A percentile compares a stretch with the other conserved stretches of the same genome.
phyloP scores from a whole-genome alignment of 2,113 vertebrate genomes.

The Microcebus ravelobensis region DNA sequence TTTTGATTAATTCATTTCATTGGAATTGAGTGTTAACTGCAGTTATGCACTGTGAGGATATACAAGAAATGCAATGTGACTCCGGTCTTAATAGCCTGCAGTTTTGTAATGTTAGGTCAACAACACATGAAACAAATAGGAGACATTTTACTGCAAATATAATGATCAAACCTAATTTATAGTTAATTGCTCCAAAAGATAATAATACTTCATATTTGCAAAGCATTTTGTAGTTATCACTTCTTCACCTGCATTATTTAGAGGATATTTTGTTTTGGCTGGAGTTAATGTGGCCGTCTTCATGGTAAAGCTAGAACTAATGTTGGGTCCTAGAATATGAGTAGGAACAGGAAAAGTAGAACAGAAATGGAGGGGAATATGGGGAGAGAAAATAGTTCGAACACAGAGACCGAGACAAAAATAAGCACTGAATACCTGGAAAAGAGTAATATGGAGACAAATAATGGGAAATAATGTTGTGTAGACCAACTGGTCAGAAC shows the following conservation, averaged over 20 bases:
- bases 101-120: slow-evolving; percentile 7
- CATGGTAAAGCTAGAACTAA: background rate
- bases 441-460: background rate
- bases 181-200: background rate
- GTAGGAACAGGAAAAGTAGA: background rate
- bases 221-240: background rate
- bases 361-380: background rate
- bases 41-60: background rate
- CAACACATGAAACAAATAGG: background rate
- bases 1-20: slow-evolving; percentile 50
- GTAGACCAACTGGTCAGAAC: background rate
- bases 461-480: background rate
- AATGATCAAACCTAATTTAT: background rate
- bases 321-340: background rate
- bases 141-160: slow-evolving; percentile 29
- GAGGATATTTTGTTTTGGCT: background rate
- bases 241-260: background rate
- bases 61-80: background rate
- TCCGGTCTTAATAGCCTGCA: background rate
- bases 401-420: background rate
- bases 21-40: slow-evolving; percentile 26
- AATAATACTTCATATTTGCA: background rate
- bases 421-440: background rate
- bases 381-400: background rate
- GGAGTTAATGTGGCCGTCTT: background rate